Evolutionary conservation across 2,797 vertebrate genomes (phyloP), one percentile per base, ranked within the genome.

Genomic region (Rhynchotus rufescens): DNA sequence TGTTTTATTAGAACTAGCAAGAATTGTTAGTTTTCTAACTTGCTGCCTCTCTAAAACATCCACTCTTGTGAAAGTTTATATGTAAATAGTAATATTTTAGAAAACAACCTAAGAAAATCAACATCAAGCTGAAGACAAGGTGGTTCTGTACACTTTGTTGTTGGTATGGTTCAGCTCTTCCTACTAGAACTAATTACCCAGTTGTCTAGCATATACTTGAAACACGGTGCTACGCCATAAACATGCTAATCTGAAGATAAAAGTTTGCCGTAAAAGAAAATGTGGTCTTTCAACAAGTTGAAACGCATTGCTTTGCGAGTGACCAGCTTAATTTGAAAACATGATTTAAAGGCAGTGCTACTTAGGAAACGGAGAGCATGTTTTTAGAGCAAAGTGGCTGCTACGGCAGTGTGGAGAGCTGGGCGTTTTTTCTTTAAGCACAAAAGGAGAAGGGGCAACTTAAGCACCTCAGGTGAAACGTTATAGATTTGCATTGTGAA

Each of bases 1-100:
- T 88, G 23, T 25, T 51, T 78, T 47, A 56, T 0, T 45, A 59
- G 32, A 78, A 75, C 49, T 73, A 62, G 42, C 51, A 87, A 51
- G 45, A 69, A 51, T 67, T 83, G 28, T 64, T 84, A 57, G 15
- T 71, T 91, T 86, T 68, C 51, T 84, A 72, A 84, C 30, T 56
- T 77, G 36, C 62, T 87, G 93, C 69, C 60, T 85, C 84, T 77
- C 84, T 6, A 61, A 81, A 94, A 65, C 65, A 20, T 80, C 91
- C 76, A 77, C 88, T 72, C 1, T 30, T 56, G 76, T 80, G 69
- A 86, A 76, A 86, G 38, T 42, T 85, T 72, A 54, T 78, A 84
- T 54, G 59, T 79, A 91, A 66, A 66, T 42, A 66, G 42, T 15
- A 71, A 34, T 23, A 56, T 49, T 68, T 65, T 65, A 80, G 61